Percentiles rank a stretch among this genome's conserved stretches.
phyloP scores from a whole-genome alignment of 2,797 vertebrate genomes.

The Neosalanx taihuensis region DNA sequence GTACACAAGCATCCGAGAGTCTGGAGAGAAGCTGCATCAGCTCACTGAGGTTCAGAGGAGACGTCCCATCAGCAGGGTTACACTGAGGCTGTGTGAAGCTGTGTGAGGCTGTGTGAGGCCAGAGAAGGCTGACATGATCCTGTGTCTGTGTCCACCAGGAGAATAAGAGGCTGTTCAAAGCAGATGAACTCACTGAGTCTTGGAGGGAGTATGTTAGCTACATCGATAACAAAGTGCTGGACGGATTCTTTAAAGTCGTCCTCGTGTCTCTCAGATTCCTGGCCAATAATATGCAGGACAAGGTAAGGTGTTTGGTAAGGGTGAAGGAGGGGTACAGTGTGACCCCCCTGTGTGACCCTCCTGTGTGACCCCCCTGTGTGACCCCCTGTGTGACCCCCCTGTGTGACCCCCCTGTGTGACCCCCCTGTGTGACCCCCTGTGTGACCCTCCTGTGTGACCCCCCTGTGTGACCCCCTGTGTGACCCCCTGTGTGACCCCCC shows the following conservation, averaged over 20 bases:
- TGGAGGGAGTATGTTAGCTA: slow-evolving; percentile 80
- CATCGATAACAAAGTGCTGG: slow-evolving; percentile 77
- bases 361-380: too few species aligned
- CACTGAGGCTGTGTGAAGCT: too few species aligned
- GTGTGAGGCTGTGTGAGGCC: not conserved
- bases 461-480: not conserved
- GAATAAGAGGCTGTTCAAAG: slow-evolving; percentile 66
- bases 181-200: slow-evolving; percentile 35
- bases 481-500: too few species aligned
- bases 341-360: not conserved
- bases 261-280: slow-evolving; percentile 77
- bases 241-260: slow-evolving; percentile 76
- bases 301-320: slow-evolving; percentile 57
- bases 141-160: slow-evolving; percentile 60
- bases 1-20: slow-evolving; percentile 41
- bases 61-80: too few species aligned
- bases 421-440: slow-evolving; percentile 10
- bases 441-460: not conserved
- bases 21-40: slow-evolving; percentile 60
- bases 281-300: slow-evolving; percentile 67
- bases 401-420: not conserved
- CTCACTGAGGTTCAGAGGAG: slow-evolving; percentile 61
- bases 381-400: too few species aligned
- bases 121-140: not conserved
- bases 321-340: not conserved